Conservation (phyloP, 2,888 invertebrate genomes). For the Amphipoea lucens region DNA sequence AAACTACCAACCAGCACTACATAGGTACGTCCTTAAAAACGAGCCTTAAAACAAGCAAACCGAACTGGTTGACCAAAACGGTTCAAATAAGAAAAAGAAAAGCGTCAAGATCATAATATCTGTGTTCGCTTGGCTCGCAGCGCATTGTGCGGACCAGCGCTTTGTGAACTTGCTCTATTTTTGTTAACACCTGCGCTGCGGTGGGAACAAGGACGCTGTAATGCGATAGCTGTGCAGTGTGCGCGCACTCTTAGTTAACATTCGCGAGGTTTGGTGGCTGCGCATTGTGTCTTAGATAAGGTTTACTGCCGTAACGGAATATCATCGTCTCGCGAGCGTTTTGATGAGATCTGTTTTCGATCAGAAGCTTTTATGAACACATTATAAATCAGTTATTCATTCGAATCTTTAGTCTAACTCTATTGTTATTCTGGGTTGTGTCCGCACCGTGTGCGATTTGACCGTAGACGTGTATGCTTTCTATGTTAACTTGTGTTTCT, state of each 20-base stretch:
- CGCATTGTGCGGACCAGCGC: conserved; percentile 56
- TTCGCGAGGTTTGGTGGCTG: conserved; percentile 29
- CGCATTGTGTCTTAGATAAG: conserved; percentile 43
- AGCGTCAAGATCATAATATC: conserved; percentile 78
- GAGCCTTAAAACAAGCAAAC: conserved; percentile 23
- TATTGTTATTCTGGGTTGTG: background rate
- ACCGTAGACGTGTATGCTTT: background rate
- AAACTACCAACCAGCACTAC: background rate
- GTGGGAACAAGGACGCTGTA: conserved; percentile 76
- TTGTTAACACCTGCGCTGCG: conserved; percentile 84
- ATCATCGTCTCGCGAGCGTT: background rate
- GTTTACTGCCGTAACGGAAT: conserved; percentile 17
- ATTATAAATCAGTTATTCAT: background rate
- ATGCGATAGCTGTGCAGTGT: conserved; percentile 76
- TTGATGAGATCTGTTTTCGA: background rate
- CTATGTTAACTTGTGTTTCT: conserved; percentile 8
- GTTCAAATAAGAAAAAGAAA: conserved; percentile 40
- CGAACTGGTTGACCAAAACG: conserved; percentile 63
- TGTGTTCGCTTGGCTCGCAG: conserved; percentile 55
- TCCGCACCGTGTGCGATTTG: background rate
- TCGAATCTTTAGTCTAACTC: background rate
- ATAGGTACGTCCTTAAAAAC: conserved; percentile 2
- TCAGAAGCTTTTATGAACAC: background rate
- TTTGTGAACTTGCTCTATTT: conserved; percentile 79
- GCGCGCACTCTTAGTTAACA: conserved; percentile 29